Conservation (phyloP, 1,140 invertebrate genomes). For the Drosophila athabasca region DNA sequence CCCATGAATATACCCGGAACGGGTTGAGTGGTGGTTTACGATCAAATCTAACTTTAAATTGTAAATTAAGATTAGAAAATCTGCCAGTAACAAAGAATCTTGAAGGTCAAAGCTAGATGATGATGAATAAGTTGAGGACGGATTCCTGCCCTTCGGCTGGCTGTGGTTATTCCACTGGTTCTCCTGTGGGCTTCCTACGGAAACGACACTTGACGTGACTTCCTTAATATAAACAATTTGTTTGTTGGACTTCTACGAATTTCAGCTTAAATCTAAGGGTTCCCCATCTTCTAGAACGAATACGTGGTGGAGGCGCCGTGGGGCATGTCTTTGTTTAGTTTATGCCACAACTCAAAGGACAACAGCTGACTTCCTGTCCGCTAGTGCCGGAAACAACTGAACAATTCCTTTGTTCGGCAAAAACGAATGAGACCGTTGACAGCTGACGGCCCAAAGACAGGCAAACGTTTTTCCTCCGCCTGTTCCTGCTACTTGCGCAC, state of each 20-base stretch:
- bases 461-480: constrained; percentile 5
- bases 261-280: constrained; percentile 17
- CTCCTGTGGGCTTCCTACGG: constrained; percentile 29
- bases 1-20: constrained; percentile 12
- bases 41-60: constrained; percentile 51
- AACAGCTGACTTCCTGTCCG: constrained; percentile 56
- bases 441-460: too few species aligned
- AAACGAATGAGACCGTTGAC: background rate
- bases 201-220: constrained; percentile 66
- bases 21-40: constrained; percentile 23
- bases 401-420: too few species aligned
- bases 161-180: constrained; percentile 13
- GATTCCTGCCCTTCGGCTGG: background rate
- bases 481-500: constrained; percentile 13
- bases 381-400: constrained; percentile 51
- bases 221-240: constrained; percentile 70
- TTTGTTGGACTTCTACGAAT: constrained; percentile 39
- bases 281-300: constrained; percentile 4
- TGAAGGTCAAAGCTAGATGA: constrained; percentile 1
- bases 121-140: constrained; percentile 4
- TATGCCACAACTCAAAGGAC: constrained; percentile 49
- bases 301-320: constrained; percentile 1
- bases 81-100: constrained; percentile 39
- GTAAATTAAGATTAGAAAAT: constrained; percentile 44
- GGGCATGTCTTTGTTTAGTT: constrained; percentile 58